Conservation (phyloP, 2,113 vertebrate genomes). For the Tonatia bakeri region DNA sequence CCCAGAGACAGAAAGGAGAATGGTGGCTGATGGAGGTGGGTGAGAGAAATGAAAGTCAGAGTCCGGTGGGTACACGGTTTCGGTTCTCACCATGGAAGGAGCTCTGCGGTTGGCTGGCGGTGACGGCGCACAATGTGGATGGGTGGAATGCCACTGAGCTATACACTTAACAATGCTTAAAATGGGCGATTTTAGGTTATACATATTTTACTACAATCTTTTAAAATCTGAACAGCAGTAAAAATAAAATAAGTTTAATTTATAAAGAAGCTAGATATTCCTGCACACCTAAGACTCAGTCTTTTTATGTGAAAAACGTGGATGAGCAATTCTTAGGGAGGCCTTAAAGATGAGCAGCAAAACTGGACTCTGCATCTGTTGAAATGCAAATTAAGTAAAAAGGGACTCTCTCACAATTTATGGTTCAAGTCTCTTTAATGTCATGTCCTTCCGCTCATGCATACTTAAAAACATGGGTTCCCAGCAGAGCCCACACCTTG, state of each 20-base stretch:
- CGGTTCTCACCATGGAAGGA: neutral
- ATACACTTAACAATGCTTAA: neutral
- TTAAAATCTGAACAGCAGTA: neutral
- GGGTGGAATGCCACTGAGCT: neutral
- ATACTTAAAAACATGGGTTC: neutral
- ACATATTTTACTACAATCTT: neutral
- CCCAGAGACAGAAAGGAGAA: neutral
- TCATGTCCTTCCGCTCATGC: neutral
- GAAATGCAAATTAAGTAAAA: neutral
- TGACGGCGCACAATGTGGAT: neutral
- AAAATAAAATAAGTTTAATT: conserved; percentile 1
- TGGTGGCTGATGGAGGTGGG: neutral
- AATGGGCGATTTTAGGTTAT: neutral
- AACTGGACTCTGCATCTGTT: neutral
- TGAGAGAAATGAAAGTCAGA: neutral
- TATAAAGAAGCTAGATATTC: neutral
- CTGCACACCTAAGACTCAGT: neutral
- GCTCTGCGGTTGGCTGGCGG: neutral
- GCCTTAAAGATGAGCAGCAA: neutral
- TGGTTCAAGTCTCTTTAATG: neutral
- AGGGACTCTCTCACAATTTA: neutral
- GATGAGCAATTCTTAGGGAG: neutral
- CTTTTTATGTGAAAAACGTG: neutral
- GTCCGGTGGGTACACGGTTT: neutral
- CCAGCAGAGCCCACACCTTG: neutral